Percentiles rank a stretch among this genome's conserved stretches.
phyloP scores from a whole-genome alignment of 2,888 invertebrate genomes.

The Autographa pulchrina region DNA sequence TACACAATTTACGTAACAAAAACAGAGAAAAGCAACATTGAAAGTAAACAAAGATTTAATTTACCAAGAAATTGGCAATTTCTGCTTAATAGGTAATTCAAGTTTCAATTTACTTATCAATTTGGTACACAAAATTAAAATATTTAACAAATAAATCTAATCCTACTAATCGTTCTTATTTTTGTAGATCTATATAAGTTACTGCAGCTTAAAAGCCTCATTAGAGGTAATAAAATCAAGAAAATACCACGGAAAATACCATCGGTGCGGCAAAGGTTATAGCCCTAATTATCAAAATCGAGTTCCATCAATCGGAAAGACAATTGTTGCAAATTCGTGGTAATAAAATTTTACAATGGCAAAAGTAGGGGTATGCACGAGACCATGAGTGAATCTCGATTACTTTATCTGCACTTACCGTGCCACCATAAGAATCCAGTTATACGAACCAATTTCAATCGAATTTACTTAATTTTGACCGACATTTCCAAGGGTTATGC shows the following conservation, averaged over 20 bases:
- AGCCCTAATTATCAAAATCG: conserved; percentile 67
- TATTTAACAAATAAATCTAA: conserved; percentile 38
- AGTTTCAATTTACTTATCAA: not conserved
- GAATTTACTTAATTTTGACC: conserved; percentile 35
- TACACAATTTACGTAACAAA: no score
- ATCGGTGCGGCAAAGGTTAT: conserved; percentile 64
- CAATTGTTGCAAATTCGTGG: conserved; percentile 80
- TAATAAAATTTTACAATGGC: conserved; percentile 83
- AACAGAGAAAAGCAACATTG: no score
- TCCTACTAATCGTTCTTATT: conserved; percentile 40
- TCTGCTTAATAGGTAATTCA: no score
- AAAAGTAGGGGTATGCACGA: conserved; percentile 44
- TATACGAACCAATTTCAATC: conserved; percentile 22
- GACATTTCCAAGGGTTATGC: not conserved
- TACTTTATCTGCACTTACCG: conserved; percentile 39
- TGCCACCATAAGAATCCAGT: conserved; percentile 23
- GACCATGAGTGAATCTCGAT: conserved; percentile 35
- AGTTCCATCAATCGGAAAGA: conserved; percentile 67
- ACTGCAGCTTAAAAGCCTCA: conserved; percentile 63
- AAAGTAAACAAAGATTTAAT: no score
- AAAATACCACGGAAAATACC: conserved; percentile 68
- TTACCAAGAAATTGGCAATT: no score
- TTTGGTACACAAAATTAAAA: conserved; percentile 21
- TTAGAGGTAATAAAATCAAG: conserved; percentile 71
- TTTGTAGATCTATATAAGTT: conserved; percentile 39